These are phyloP conservation scores for Globodera ellingtonae DNA, from an alignment of 1,140 invertebrate species.

Conservation along the genomic window DNA sequence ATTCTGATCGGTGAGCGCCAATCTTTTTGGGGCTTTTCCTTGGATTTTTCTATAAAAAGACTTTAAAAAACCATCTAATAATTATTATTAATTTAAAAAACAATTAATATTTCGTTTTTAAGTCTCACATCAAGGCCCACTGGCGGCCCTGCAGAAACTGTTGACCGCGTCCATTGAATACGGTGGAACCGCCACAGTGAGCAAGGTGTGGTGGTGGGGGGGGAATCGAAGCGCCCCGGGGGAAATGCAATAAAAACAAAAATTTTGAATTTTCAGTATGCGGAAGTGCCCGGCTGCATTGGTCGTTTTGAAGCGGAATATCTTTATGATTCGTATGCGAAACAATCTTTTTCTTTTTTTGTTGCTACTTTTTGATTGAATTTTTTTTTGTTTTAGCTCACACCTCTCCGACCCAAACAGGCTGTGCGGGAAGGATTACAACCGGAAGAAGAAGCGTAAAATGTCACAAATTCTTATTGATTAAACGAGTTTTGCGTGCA, in stretches of 20 bases:
- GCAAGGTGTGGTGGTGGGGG: slow-evolving; percentile 8
- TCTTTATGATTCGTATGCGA: background rate
- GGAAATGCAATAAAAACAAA: slow-evolving; percentile 1
- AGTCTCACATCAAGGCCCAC: slow-evolving; percentile 12
- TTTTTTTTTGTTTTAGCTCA: background rate
- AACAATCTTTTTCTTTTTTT: background rate
- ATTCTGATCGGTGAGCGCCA: background rate
- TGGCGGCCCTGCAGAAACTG: slow-evolving; percentile 1
- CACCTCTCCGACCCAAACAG: background rate
- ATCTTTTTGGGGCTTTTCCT: background rate
- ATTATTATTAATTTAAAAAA: background rate
- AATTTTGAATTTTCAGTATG: slow-evolving; percentile 5
- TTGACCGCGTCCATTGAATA: background rate
- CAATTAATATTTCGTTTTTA: background rate
- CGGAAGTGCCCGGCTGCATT: background rate
- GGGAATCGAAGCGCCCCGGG: background rate
- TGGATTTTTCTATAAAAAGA: background rate
- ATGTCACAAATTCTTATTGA: too few relatives aligned
- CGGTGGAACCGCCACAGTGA: slow-evolving; percentile 7
- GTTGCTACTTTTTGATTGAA: background rate
- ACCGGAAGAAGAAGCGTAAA: background rate
- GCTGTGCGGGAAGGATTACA: background rate
- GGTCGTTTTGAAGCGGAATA: background rate
- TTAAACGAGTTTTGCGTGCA: too few relatives aligned
- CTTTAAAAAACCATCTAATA: background rate